A percentile compares a stretch with the other conserved stretches of the same genome.
Evolutionary conservation across 2,113 vertebrate genomes (phyloP).

Genomic region (Hiodon tergisus): DNA sequence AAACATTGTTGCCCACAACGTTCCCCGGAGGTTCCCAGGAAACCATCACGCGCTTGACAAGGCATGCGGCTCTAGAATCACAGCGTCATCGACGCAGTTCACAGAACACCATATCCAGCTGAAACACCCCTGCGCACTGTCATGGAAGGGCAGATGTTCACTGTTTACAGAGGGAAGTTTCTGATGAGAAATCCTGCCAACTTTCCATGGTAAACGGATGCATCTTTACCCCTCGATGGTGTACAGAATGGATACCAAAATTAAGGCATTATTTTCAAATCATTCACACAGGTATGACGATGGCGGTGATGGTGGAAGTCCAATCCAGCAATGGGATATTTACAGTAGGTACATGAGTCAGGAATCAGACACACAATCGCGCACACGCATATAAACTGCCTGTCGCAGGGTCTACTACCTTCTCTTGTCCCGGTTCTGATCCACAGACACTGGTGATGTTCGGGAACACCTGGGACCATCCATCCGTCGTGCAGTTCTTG

Average conservation of each 20-base stretch:
- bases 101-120: not conserved
- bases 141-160: not conserved
- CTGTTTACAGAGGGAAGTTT: not conserved
- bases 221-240: no score
- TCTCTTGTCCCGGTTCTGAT: slow-evolving; percentile 51
- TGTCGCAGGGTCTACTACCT: slow-evolving; percentile 36
- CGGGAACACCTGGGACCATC: slow-evolving; percentile 81
- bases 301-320: no score
- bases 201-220: no score
- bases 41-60: not conserved
- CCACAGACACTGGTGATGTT: slow-evolving; percentile 72
- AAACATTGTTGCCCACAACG: not conserved
- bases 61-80: not conserved
- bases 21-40: not conserved
- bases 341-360: no score
- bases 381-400: no score
- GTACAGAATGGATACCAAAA: no score
- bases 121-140: not conserved
- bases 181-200: no score
- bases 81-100: not conserved
- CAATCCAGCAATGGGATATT: no score
- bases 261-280: no score
- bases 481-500: slow-evolving; percentile 75
- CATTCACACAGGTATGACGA: no score
- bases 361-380: no score